A percentile compares a stretch with the other conserved stretches of the same genome.
phyloP scores from a whole-genome alignment of 2,888 invertebrate genomes.

The Sthenelais limicola region DNA sequence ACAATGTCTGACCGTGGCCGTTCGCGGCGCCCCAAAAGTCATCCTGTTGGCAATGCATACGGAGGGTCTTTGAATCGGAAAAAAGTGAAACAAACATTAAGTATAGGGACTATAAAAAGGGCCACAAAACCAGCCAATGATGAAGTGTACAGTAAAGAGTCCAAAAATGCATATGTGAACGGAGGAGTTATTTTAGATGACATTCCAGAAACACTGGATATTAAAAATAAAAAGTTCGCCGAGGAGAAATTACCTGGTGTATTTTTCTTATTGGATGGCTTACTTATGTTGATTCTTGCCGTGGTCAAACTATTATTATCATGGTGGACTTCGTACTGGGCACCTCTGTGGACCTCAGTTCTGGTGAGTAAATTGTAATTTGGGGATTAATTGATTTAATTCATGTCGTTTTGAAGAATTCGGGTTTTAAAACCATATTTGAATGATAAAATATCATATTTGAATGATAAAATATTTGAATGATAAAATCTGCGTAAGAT shows the following conservation, averaged over 20 bases:
- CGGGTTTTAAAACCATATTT: not conserved
- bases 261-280: slow-evolving; percentile 22
- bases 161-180: not conserved
- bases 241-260: slow-evolving; percentile 20
- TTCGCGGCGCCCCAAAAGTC: not conserved
- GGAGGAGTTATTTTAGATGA: not conserved
- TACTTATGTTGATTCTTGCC: slow-evolving; percentile 8
- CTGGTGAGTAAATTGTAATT: slow-evolving; percentile 9
- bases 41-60: not conserved
- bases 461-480: too few relatives aligned
- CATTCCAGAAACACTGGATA: slow-evolving; percentile 18
- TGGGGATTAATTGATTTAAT: not conserved
- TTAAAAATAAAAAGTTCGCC: slow-evolving; percentile 12
- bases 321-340: slow-evolving; percentile 21
- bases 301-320: slow-evolving; percentile 11
- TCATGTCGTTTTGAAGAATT: not conserved
- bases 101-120: not conserved
- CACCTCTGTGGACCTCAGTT: slow-evolving; percentile 15
- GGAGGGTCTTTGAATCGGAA: not conserved
- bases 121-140: not conserved
- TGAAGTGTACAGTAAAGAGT: slow-evolving; percentile 13
- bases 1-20: slow-evolving; percentile 22
- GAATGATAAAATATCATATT: not conserved
- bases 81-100: slow-evolving; percentile 6
- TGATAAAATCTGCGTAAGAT: too few relatives aligned